Base-by-base conservation (phyloP, 2,113 vertebrate genomes). In the Chrysochloris asiatica region DNA sequence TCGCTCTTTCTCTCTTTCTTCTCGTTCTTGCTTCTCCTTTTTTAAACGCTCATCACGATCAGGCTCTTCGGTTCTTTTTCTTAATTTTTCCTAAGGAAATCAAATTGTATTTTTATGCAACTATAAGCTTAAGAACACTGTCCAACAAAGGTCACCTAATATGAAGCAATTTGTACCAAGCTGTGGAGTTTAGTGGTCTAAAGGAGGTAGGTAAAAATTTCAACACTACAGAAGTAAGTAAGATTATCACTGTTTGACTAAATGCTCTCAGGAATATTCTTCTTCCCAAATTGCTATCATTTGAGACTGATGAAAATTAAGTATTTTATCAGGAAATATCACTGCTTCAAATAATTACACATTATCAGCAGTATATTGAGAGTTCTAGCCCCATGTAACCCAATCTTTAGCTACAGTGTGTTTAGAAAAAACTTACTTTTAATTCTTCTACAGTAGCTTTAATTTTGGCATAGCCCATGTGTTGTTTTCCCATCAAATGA, bases 401-500 rank as follows among this genome's bases (percentile, higher is more conserved):
- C 48, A 38, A 85, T 28, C 86, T 54, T 61, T 84, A 75, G 36
- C 30, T 79, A 79, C 10, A 81, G 33, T 6, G 33, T 6, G 12
- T 54, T 83, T 21, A 67, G 19, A n/a, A 52, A 22, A 84, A 82
- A 84, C 98, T 98, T 97, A 99, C 99, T 98, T 99, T 99, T 89
- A 99, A 98, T 96, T 99, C 99, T 97, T 99, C 99, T 86, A 99
- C 99, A 47, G 99, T 99, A 93, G 99, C 98, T 98, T 99, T 99
- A 97, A 99, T 99, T 98, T 99, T 99, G 96, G 99, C 99, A 59
- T 99, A 99, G 93, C 99, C 99, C 99, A 99, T 99, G 97, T 99
- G 99, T 92, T 99, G 99, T 93, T 99, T 99, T 94, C 99, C 99
- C 99, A 99, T 99, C 96, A 99, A 98, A 96, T 99, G 99, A 96